Conservation (phyloP, 1,140 invertebrate genomes). For the Kradibia gibbosae region DNA sequence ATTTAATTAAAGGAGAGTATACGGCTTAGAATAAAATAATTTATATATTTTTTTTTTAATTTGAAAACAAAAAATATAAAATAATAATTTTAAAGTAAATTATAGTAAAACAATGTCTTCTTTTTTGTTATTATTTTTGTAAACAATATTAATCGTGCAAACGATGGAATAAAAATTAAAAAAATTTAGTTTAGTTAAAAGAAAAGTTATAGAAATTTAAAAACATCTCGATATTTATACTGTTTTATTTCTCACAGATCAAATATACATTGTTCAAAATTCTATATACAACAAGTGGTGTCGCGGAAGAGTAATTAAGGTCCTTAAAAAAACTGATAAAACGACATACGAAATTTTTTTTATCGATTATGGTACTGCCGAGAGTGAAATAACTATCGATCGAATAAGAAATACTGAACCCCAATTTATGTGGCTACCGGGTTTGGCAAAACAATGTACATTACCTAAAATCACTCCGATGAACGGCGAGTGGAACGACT, state of each 20-base stretch:
- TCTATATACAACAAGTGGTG: conserved; percentile 57
- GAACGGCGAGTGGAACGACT: conserved; percentile 63
- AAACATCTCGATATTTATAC: too few species aligned
- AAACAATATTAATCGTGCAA: too few species aligned
- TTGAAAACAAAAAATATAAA: too few species aligned
- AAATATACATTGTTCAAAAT: conserved; percentile 66
- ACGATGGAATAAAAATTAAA: too few species aligned
- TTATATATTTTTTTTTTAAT: background rate
- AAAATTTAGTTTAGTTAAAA: too few species aligned
- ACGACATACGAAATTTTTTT: conserved; percentile 53
- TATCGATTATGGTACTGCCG: conserved; percentile 60
- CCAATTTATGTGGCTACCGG: conserved; percentile 55
- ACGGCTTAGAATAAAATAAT: background rate
- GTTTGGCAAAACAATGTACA: conserved; percentile 69
- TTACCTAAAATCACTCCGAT: conserved; percentile 69
- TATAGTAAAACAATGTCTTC: too few species aligned
- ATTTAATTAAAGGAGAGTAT: too few species aligned
- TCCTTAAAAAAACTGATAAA: background rate
- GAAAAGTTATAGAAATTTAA: too few species aligned
- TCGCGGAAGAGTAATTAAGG: conserved; percentile 56
- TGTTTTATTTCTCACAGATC: conserved; percentile 57
- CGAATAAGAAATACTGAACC: conserved; percentile 55
- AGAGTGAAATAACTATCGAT: conserved; percentile 48
- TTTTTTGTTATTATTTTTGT: too few species aligned
- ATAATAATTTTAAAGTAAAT: too few species aligned